Base-by-base conservation (phyloP, 2,113 vertebrate genomes). In the Miniopterus natalensis region DNA sequence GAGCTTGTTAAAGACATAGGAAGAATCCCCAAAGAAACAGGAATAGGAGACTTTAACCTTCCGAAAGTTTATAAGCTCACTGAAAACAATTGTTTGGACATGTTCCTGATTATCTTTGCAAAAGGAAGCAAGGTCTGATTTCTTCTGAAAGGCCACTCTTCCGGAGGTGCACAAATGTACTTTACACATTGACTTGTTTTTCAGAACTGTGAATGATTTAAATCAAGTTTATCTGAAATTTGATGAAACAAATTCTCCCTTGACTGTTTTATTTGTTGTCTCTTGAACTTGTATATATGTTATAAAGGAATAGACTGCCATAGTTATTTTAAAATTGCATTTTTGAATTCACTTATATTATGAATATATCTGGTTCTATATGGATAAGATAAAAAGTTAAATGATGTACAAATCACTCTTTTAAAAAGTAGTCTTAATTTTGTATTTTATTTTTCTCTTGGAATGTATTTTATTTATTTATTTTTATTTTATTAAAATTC, bases 51-150 rank as follows among this genome's bases (percentile, higher is more conserved):
- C 12, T 66, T 79, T 47, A 77, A 88, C 3, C 14, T 88, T 92
- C 63, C n/a, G 29, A 89, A 92, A 71, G 57, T 81, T 90, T 2
- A 13, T 36, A 84, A 92, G 13, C 2, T 47, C 7, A 85, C 3
- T 88, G 59, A 75, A 89, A 96, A 90, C 49, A 85, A 42, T 79
- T 73, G 36, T 77, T 89, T 92, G 77, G 31, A 57, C 7, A 63
- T 84, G 6, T 86, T 88, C 25, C 29, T 80, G 15, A 66, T 96
- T 88, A 61, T 88, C n/a, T 87, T 55, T 88, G 8, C 57, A 79
- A 53, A 80, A 84, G 27, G 1, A 55, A 51, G 18, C 8, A 84
- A 25, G 10, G 25, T 42, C 36, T 80, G 29, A 86, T 77, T 90
- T 85, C 59, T 57, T 80, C 59, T 20, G n/a, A 95, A 88, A 61